Base-by-base conservation (phyloP, 2,797 vertebrate species). In the Aldrovandia affinis region DNA sequence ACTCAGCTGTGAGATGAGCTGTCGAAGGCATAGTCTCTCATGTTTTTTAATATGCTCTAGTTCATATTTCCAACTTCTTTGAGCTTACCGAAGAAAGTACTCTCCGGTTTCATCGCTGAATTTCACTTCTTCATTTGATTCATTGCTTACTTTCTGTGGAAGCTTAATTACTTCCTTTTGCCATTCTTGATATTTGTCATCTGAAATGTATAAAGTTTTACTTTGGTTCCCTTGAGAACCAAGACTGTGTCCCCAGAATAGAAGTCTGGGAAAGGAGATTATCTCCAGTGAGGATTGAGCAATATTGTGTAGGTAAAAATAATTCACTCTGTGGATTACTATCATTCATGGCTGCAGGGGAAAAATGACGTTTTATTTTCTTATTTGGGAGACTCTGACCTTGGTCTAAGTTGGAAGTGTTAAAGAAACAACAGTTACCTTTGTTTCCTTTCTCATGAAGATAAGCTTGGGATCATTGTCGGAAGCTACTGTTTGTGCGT, bases 381-480 rank as follows among this genome's bases (percentile, higher is more conserved):
- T 28, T 33, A 54, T 78, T 59, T 85, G 28, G 47, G 61, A 50
- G 80, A 78, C 55, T 61, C 14, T 55, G 55, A 47, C 18, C 44
- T 78, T 82, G 70, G 59, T 52, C 81, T 61, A 25, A 9, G 65
- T 81, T 73, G 39, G 12, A 81, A 55, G n/a, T 81, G 52, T 50
- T 3, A 55, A 18, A 33, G 73, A 75, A 83, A 83, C 70, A 80
- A 61, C 52, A 50, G 42, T 36, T 52, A 28, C 59, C 1, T 22
- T 63, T 22, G 39, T 85, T 87, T 88, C 82, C 80, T 83, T 85
- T 86, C 78, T 57, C 59, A 39, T 81, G 65, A 52, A 61, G 81
- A 84, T 81, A 80, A 85, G 52, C 36, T 18, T 3, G 4, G 8
- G 33, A 52, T 80, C 47, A 52, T 80, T 55, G 44, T 55, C 47